Conservation (phyloP, 2,113 vertebrate species). For the Irena cyanogastra region DNA sequence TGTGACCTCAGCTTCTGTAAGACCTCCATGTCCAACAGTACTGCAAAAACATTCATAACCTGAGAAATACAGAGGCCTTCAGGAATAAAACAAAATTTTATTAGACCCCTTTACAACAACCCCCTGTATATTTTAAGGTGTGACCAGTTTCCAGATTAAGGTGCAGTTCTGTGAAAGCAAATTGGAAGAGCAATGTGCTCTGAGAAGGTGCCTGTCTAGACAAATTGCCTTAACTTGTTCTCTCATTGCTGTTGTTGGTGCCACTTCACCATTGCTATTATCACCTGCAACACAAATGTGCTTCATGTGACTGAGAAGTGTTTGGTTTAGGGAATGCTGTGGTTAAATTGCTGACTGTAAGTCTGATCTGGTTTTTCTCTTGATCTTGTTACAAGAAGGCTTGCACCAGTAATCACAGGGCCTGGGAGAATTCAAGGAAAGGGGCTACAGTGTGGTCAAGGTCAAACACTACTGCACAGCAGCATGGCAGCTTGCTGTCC, state of each 20-base stretch:
- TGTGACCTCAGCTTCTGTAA: neutral
- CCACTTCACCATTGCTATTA: neutral
- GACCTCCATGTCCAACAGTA: neutral
- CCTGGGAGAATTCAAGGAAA: neutral
- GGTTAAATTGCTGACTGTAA: neutral
- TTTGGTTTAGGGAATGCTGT: neutral
- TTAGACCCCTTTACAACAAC: neutral
- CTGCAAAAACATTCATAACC: neutral
- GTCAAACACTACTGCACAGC: neutral
- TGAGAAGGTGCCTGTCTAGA: neutral
- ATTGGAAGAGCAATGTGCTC: neutral
- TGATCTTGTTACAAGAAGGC: neutral
- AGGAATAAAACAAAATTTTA: neutral
- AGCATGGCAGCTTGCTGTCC: neutral
- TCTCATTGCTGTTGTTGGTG: neutral
- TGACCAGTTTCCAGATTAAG: neutral
- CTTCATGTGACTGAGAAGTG: neutral
- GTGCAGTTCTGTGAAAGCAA: neutral
- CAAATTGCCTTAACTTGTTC: neutral
- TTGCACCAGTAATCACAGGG: neutral
- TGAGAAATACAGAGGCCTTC: neutral
- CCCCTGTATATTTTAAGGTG: neutral
- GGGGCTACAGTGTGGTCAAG: neutral
- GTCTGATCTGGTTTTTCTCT: neutral
- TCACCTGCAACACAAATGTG: neutral